Percentiles rank a stretch among this genome's conserved stretches.
These are phyloP conservation scores for Ephialtes manifestator DNA, from an alignment of 2,888 invertebrate species.

Conservation along the genomic window DNA sequence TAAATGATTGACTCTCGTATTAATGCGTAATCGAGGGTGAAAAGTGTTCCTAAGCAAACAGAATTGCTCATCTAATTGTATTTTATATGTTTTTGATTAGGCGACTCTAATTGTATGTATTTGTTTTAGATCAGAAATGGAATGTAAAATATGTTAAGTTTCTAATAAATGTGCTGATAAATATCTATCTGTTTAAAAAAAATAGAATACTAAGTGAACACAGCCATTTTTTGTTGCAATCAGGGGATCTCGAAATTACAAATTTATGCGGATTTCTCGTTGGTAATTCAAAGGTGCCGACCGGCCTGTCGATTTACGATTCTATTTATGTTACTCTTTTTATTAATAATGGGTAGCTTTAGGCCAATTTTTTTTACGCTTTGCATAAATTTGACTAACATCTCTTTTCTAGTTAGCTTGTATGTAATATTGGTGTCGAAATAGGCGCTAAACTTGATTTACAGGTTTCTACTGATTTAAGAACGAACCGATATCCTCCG, in stretches of 20 bases:
- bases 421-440: neutral
- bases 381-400: constrained; percentile 8
- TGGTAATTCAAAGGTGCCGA: neutral
- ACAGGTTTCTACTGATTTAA: neutral
- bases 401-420: neutral
- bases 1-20: too few species aligned
- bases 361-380: neutral
- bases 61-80: too few species aligned
- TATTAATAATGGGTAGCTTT: neutral
- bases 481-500: neutral
- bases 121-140: too few species aligned
- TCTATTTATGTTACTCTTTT: neutral
- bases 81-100: too few species aligned
- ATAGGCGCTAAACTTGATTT: too few species aligned
- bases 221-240: neutral
- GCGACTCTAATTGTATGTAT: too few species aligned
- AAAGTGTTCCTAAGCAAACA: too few species aligned
- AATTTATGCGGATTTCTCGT: constrained; percentile 1
- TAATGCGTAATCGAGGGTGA: too few species aligned
- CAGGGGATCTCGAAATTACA: neutral
- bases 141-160: too few species aligned
- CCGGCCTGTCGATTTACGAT: neutral
- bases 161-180: too few species aligned
- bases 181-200: neutral
- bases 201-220: neutral